phyloP scores from a whole-genome alignment of 2,113 vertebrate species.

The Hiodon alosoides region DNA sequence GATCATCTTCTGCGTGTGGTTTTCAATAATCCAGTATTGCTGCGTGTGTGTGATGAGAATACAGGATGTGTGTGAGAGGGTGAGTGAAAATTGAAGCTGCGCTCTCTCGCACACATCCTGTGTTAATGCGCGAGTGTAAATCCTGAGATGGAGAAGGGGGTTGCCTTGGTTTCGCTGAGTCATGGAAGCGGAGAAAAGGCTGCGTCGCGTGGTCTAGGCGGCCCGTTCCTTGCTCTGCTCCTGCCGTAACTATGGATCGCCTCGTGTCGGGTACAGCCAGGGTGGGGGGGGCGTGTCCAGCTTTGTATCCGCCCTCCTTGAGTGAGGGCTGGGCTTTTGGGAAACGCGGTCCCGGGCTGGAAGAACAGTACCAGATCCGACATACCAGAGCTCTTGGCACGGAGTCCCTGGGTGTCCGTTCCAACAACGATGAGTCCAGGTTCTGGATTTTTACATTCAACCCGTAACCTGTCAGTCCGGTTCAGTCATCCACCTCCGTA shows the following conservation, averaged over 20 bases:
- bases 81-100: not conserved
- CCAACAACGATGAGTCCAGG: no score
- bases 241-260: not conserved
- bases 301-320: no score
- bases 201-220: slow-evolving; percentile 1
- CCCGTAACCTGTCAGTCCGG: no score
- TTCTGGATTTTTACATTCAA: no score
- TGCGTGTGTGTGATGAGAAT: slow-evolving; percentile 21
- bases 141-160: not conserved
- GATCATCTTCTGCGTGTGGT: slow-evolving; percentile 4
- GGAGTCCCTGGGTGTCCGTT: no score
- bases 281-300: not conserved
- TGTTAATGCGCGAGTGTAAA: no score
- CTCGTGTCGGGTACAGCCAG: not conserved
- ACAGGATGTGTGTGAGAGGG: not conserved
- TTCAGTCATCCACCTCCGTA: no score
- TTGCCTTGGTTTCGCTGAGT: slow-evolving; percentile 4
- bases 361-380: no score
- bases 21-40: slow-evolving; percentile 9
- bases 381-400: no score
- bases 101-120: not conserved
- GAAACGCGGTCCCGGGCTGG: no score
- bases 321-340: no score
- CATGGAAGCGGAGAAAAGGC: slow-evolving; percentile 9
- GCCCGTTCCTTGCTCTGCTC: not conserved